A percentile compares a stretch with the other conserved stretches of the same genome.
Conservation (phyloP, 2,888 invertebrate species). For the Eupithecia abbreviata region DNA sequence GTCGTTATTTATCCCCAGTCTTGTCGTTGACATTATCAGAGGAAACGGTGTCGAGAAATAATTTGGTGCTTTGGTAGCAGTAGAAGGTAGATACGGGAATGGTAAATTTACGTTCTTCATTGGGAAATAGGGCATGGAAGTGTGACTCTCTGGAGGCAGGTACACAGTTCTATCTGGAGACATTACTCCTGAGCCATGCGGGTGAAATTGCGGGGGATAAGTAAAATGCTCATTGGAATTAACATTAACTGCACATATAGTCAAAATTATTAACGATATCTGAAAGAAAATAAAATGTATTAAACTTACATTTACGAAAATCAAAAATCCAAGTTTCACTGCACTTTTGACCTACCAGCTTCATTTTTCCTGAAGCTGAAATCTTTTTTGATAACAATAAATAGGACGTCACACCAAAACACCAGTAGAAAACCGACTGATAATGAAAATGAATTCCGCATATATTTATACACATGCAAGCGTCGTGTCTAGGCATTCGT, state of each 20-base stretch:
- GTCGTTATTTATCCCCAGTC: constrained; percentile 58
- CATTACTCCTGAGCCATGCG: constrained; percentile 57
- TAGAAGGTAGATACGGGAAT: constrained; percentile 69
- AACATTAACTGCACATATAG: constrained; percentile 55
- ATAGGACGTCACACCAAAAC: constrained; percentile 72
- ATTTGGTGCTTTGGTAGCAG: constrained; percentile 64
- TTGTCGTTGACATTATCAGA: constrained; percentile 62
- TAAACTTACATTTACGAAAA: constrained; percentile 55
- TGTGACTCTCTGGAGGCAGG: constrained; percentile 72
- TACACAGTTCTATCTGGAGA: constrained; percentile 70
- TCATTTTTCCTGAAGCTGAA: constrained; percentile 75
- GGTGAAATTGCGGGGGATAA: constrained; percentile 69
- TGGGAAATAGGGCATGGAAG: constrained; percentile 66
- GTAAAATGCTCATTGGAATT: constrained; percentile 65
- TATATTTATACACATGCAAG: constrained; percentile 82
- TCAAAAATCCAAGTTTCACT: constrained; percentile 51
- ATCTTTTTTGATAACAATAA: constrained; percentile 52
- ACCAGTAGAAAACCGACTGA: constrained; percentile 75
- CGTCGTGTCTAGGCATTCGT: constrained; percentile 78
- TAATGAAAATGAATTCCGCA: constrained; percentile 83
- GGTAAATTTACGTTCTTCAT: constrained; percentile 67
- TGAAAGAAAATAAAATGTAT: constrained; percentile 59
- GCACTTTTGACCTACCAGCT: constrained; percentile 77
- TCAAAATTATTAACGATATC: constrained; percentile 64
- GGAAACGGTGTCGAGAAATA: constrained; percentile 68